Evolutionary conservation across 2,113 vertebrate species (phyloP).

Genomic region (Numida meleagris): DNA sequence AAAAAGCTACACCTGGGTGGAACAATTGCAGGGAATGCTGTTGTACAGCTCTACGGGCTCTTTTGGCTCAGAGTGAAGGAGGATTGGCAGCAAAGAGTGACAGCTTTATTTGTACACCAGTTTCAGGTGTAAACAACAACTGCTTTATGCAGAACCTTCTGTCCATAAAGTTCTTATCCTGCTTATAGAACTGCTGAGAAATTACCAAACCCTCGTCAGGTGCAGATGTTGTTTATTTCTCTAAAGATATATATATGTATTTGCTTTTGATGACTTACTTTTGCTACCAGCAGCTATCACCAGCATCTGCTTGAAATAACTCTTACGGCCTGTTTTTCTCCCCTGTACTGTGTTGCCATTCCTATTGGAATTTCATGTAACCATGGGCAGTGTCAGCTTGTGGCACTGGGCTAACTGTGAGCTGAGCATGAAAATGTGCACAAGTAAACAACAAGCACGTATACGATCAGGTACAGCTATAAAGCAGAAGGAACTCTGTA

Average conservation of each 20-base stretch:
- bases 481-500: not conserved
- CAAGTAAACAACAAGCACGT: not conserved
- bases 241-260: not conserved
- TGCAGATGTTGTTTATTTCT: not conserved
- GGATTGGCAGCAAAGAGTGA: not conserved
- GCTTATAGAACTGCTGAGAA: not conserved
- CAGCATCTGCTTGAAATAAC: not conserved
- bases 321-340: not conserved
- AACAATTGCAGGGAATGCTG: not conserved
- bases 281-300: not conserved
- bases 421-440: not conserved
- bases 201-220: not conserved
- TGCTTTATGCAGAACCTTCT: constrained; percentile 31
- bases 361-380: not conserved
- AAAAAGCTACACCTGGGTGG: not conserved
- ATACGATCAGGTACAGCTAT: not conserved
- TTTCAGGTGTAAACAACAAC: constrained; percentile 43
- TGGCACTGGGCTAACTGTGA: not conserved
- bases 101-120: constrained; percentile 31
- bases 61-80: not conserved
- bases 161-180: not conserved
- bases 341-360: not conserved
- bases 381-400: fast-evolving
- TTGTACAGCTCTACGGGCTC: not conserved
- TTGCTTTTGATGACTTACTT: constrained; percentile 11